phyloP scores from a whole-genome alignment of 2,797 vertebrate genomes.

The Garrulus glandarius region DNA sequence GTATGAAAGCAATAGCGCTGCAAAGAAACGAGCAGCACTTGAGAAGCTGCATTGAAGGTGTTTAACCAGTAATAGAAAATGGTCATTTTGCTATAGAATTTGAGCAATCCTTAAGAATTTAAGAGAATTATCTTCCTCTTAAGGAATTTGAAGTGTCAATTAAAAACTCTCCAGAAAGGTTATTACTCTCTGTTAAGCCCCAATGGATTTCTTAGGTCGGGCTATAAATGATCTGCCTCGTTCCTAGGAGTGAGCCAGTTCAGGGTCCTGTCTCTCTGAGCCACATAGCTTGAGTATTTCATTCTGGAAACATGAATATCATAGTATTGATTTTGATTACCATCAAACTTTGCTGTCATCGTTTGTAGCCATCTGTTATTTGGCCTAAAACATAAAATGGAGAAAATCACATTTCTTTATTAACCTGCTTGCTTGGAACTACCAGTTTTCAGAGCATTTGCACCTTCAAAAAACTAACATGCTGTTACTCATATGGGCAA shows the following conservation, averaged over 20 bases:
- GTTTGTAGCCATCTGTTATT: neutral
- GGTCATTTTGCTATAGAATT: neutral
- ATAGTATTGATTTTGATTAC: neutral
- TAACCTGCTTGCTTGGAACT: neutral
- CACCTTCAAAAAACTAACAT: neutral
- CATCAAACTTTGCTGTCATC: neutral
- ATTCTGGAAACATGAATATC: neutral
- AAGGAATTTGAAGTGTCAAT: neutral
- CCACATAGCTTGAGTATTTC: neutral
- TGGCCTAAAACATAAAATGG: neutral
- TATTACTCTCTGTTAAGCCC: neutral
- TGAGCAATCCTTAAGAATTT: neutral
- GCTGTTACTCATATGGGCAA: neutral
- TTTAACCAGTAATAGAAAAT: neutral
- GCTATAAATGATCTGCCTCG: neutral
- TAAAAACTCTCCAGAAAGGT: neutral
- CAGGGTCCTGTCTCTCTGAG: neutral
- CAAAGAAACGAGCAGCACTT: neutral
- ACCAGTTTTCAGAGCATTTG: neutral
- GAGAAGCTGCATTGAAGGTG: neutral
- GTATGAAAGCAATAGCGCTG: constrained; percentile 20
- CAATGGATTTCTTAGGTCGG: neutral
- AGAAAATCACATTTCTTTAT: neutral
- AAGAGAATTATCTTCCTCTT: neutral
- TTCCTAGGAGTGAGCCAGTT: neutral